Percentiles rank a stretch among this genome's conserved stretches.
Conservation (phyloP, 2,888 invertebrate genomes). For the Fabriciana adippe region DNA sequence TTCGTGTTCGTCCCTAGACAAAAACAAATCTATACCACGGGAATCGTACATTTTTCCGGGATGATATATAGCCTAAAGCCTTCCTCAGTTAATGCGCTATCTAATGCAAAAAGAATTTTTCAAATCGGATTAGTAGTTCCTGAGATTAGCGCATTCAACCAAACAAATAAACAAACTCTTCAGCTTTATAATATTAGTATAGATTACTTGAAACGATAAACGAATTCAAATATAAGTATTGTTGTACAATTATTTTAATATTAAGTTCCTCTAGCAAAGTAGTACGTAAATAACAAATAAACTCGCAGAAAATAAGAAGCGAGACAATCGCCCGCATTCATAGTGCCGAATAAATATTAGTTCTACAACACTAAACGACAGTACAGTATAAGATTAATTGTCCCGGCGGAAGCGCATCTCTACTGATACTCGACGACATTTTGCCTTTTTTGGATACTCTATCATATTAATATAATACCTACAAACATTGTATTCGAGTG, state of each 20-base stretch:
- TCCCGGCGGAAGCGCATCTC: slow-evolving; percentile 11
- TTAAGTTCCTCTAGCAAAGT: slow-evolving; percentile 5
- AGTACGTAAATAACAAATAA: slow-evolving; percentile 6
- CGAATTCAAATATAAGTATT: too few species aligned
- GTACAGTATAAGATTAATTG: slow-evolving; percentile 10
- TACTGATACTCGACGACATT: slow-evolving; percentile 13
- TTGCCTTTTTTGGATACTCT: slow-evolving; percentile 7
- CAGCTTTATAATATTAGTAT: too few species aligned
- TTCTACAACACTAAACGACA: slow-evolving; percentile 4
- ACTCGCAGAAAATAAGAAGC: slow-evolving; percentile 9
- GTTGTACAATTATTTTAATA: neutral
- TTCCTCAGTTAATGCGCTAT: too few species aligned
- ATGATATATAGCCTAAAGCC: too few species aligned
- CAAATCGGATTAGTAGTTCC: too few species aligned
- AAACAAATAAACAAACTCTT: too few species aligned
- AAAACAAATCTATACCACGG: too few species aligned
- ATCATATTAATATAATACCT: slow-evolving; percentile 16
- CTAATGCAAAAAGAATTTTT: too few species aligned
- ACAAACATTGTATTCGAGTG: slow-evolving; percentile 1
- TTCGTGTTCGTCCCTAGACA: too few species aligned
- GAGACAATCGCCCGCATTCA: slow-evolving; percentile 22
- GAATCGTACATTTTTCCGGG: too few species aligned
- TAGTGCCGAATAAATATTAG: slow-evolving; percentile 22
- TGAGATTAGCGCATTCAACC: too few species aligned
- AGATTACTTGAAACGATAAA: too few species aligned